Percentiles rank a stretch among this genome's conserved stretches.
Evolutionary conservation across 2,797 vertebrate species (phyloP).

Genomic region (Anabas testudineus): DNA sequence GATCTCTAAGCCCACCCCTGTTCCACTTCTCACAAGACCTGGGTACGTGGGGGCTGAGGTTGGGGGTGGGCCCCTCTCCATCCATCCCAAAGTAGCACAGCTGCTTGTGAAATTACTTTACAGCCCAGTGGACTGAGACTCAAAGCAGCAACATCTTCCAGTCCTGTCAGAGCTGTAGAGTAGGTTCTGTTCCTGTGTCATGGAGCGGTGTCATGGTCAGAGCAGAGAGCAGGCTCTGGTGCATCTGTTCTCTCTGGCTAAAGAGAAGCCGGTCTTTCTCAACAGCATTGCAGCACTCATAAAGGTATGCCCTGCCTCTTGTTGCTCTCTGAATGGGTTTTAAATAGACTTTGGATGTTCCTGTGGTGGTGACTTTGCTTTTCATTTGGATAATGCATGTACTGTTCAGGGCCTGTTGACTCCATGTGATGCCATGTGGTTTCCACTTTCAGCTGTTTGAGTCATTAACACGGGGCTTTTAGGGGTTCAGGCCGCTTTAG

Average conservation of each 20-base stretch:
- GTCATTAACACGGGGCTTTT: constrained; percentile 41
- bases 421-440: constrained; percentile 57
- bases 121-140: background rate
- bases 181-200: constrained; percentile 11
- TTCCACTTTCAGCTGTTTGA: constrained; percentile 11
- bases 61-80: constrained; percentile 21
- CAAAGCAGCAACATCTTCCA: constrained; percentile 16
- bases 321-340: constrained; percentile 26
- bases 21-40: constrained; percentile 43
- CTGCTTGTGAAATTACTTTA: constrained; percentile 42
- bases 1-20: constrained; percentile 39
- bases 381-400: constrained; percentile 8
- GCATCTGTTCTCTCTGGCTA: constrained; percentile 56
- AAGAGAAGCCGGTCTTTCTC: constrained; percentile 61
- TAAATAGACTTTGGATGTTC: constrained; percentile 17
- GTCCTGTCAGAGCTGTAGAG: background rate
- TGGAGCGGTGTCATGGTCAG: constrained; percentile 53
- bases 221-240: constrained; percentile 46
- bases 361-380: constrained; percentile 1
- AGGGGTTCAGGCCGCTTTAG: constrained; percentile 10
- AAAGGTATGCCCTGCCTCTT: constrained; percentile 65
- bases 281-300: constrained; percentile 57
- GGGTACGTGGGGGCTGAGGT: background rate
- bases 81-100: constrained; percentile 46
- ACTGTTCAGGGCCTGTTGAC: constrained; percentile 18